A percentile compares a stretch with the other conserved stretches of the same genome.
These are phyloP conservation scores for Salpingus planirostris DNA, from an alignment of 2,888 invertebrate species.

Conservation along the genomic window DNA sequence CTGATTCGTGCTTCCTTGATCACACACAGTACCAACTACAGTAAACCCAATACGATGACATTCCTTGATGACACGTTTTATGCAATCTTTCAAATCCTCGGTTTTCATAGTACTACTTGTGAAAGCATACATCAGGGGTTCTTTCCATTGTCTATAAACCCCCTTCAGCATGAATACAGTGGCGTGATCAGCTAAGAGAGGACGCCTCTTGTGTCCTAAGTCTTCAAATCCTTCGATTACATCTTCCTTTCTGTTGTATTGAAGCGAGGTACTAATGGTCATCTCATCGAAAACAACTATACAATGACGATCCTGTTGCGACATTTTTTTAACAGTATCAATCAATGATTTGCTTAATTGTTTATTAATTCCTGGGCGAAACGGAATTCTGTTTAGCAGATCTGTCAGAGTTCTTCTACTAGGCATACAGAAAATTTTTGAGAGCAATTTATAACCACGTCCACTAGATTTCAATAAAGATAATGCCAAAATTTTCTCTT, in stretches of 20 bases:
- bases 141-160: constrained; percentile 18
- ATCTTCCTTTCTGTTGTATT: constrained; percentile 1
- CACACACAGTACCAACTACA: constrained; percentile 24
- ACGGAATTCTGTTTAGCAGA: constrained; percentile 12
- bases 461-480: constrained; percentile 16
- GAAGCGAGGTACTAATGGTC: constrained; percentile 9
- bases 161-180: too few species aligned
- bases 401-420: constrained; percentile 13
- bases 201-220: constrained; percentile 9
- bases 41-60: constrained; percentile 15
- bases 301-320: constrained; percentile 2
- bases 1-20: constrained; percentile 25
- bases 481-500: constrained; percentile 18
- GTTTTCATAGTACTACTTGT: constrained; percentile 13
- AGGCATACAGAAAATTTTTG: constrained; percentile 18
- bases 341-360: constrained; percentile 13
- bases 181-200: constrained; percentile 17
- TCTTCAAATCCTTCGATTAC: constrained; percentile 5
- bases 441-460: constrained; percentile 14
- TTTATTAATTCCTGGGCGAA: constrained; percentile 15
- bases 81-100: constrained; percentile 9
- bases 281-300: constrained; percentile 21
- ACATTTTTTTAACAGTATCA: constrained; percentile 9
- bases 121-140: constrained; percentile 19
- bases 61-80: constrained; percentile 15